Evolutionary conservation across 2,888 invertebrate genomes (phyloP), one percentile per base, ranked within the genome.

Genomic region (Ecliptopera silaceata): DNA sequence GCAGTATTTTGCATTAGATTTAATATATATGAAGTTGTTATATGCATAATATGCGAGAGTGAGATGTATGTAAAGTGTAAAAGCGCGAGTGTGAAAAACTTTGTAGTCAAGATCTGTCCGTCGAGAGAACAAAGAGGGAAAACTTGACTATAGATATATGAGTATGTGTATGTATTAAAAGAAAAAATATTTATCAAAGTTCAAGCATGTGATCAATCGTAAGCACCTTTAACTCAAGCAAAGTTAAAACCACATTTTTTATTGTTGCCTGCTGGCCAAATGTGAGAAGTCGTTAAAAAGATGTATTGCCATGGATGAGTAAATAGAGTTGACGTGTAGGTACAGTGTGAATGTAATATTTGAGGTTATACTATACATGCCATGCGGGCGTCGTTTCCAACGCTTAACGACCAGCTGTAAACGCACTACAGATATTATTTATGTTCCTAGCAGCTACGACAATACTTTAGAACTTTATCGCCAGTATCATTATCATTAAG

Each of bases 221-320:
- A 5, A 48, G 38, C 32, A 22, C 32, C 29, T 32, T 36, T 31
- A 59, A 53, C 38, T 15, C 47, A 58, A 50, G 46, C 44, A 45
- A 46, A 55, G 41, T 58, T 52, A 51, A 51, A 50, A 41, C 49
- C 48, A 11, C 31, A 60, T 58, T 47, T 58, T 59, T 59, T 49
- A 51, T 32, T 36, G 46, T 39, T 34, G 32, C 46, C 61, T 48
- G 56, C 63, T 56, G 46, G 63, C 59, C 68, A 73, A 72, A 80
- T 77, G 79, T 74, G 79, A 74, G 79, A 77, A 80, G 77, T 79
- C 80, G 74, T 81, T 77, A 79, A 72, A 66, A 66, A 71, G 70
- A 75, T 63, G 58, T 64, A 77, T 68, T 61, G 53, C 64, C 56
- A 64, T 60, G 52, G 59, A 68, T 64, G 59, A 65, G 66, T 64